Conservation (phyloP, 2,888 invertebrate genomes). For the Catocala nupta region DNA sequence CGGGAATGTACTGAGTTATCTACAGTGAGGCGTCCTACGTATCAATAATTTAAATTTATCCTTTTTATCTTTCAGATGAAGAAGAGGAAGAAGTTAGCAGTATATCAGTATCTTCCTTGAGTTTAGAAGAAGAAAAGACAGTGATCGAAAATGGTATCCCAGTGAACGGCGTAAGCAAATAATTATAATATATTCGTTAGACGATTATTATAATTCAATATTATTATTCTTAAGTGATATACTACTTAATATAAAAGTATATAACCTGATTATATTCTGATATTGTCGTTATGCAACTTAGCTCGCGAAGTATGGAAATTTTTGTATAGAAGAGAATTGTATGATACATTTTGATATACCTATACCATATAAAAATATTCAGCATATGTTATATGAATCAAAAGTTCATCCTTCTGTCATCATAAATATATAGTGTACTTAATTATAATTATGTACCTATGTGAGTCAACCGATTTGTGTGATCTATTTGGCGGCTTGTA, state of each 20-base stretch:
- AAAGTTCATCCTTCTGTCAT: background rate
- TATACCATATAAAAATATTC: constrained; percentile 9
- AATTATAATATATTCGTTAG: constrained; percentile 35
- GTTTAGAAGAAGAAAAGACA: constrained; percentile 74
- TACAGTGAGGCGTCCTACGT: too few species aligned
- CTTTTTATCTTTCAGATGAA: constrained; percentile 65
- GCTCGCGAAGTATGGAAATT: constrained; percentile 25
- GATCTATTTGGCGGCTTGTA: too few species aligned
- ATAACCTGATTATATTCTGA: constrained; percentile 26
- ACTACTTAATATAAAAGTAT: constrained; percentile 21
- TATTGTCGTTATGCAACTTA: constrained; percentile 13
- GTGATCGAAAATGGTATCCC: constrained; percentile 73
- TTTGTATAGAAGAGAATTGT: constrained; percentile 23
- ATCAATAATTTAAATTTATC: background rate
- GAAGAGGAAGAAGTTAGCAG: constrained; percentile 61
- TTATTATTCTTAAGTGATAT: constrained; percentile 29
- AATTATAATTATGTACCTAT: too few species aligned
- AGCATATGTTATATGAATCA: constrained; percentile 1
- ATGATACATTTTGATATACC: constrained; percentile 6
- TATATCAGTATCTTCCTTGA: constrained; percentile 73
- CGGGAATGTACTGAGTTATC: too few species aligned
- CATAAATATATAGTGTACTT: background rate
- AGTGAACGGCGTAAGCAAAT: constrained; percentile 61
- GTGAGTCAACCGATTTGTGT: too few species aligned
- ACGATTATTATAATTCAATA: constrained; percentile 24